These are phyloP conservation scores for Listronotus bonariensis DNA, from an alignment of 1,140 invertebrate genomes.

Conservation along the genomic window DNA sequence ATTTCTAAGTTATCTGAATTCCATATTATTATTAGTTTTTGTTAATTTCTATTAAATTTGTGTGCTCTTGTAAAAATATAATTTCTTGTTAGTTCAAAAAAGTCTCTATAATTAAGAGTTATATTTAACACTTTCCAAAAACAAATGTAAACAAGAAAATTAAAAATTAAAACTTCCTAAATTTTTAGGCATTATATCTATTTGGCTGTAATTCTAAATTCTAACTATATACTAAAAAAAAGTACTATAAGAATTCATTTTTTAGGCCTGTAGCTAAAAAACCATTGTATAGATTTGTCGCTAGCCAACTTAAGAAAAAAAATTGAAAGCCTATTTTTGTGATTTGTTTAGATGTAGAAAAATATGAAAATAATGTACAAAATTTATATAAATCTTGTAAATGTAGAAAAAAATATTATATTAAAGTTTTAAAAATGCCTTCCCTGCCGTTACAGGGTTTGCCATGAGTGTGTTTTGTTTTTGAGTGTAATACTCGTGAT, in stretches of 20 bases:
- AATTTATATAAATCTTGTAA: conserved; percentile 57
- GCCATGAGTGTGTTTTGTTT: conserved; percentile 50
- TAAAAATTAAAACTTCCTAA: neutral
- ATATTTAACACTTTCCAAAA: too few relatives aligned
- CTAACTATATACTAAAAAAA: conserved; percentile 16
- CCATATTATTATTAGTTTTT: too few relatives aligned
- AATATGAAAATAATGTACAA: conserved; percentile 55
- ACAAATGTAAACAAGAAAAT: neutral
- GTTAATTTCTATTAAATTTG: too few relatives aligned
- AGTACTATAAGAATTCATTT: conserved; percentile 3
- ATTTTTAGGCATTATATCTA: conserved; percentile 7
- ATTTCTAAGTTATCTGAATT: too few relatives aligned
- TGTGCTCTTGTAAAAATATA: too few relatives aligned
- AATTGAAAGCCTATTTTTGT: conserved; percentile 55
- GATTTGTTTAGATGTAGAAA: conserved; percentile 54
- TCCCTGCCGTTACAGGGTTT: conserved; percentile 55
- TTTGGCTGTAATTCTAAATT: conserved; percentile 29
- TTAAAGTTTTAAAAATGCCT: conserved; percentile 55
- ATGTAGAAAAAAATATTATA: conserved; percentile 51
- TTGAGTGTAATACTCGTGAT: conserved; percentile 30
- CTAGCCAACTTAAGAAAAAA: conserved; percentile 27
- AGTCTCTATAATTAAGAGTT: too few relatives aligned
- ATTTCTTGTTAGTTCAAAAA: too few relatives aligned
- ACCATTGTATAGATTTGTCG: conserved; percentile 25
- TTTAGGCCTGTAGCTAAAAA: conserved; percentile 21